Conservation (phyloP, 2,888 invertebrate genomes). For the Oxycera nigricornis region DNA sequence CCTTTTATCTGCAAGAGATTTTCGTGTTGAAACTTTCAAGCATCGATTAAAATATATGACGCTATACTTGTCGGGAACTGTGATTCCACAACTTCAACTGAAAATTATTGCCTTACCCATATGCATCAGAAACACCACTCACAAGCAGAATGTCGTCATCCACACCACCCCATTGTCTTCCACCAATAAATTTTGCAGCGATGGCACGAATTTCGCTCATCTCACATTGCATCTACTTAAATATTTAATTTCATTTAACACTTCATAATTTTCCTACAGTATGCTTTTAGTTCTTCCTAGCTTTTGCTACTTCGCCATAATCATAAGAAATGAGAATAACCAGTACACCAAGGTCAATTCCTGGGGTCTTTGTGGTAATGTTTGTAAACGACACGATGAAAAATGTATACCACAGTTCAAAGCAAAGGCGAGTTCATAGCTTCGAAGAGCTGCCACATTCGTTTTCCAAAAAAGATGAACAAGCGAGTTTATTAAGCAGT, state of each 20-base stretch:
- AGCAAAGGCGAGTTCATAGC: not conserved
- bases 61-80: no score
- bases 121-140: not conserved
- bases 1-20: no score
- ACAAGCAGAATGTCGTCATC: not conserved
- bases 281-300: not conserved
- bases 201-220: not conserved
- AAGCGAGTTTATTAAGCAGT: conserved; percentile 44
- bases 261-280: conserved; percentile 6
- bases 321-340: not conserved
- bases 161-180: not conserved
- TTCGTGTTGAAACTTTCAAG: no score
- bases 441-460: not conserved
- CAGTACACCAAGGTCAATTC: not conserved
- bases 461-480: not conserved
- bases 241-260: not conserved
- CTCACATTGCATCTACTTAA: not conserved
- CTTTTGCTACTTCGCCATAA: not conserved
- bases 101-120: not conserved
- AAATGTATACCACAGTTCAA: not conserved
- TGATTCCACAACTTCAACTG: not conserved
- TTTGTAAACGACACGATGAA: conserved; percentile 2
- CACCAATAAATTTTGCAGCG: not conserved
- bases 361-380: not conserved
- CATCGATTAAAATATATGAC: no score